These are phyloP conservation scores for Crocidura indochinensis DNA, from an alignment of 2,797 vertebrate genomes.

Conservation along the genomic window DNA sequence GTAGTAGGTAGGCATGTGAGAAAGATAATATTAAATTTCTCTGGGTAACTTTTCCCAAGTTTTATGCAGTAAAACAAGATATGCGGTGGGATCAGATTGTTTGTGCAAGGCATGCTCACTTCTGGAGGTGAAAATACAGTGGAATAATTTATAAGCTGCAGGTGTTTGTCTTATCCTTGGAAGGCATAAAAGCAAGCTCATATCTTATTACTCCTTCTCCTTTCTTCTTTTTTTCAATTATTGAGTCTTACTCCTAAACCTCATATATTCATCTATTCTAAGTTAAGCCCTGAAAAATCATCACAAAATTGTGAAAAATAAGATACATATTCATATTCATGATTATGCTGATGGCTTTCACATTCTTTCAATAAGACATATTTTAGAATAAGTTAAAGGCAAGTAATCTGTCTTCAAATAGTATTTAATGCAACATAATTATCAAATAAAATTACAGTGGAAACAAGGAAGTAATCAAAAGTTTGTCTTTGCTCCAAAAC, in stretches of 20 bases:
- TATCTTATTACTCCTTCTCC: background rate
- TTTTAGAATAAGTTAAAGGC: background rate
- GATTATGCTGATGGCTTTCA: background rate
- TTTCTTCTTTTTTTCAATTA: background rate
- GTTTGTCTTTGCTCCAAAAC: slow-evolving; percentile 19
- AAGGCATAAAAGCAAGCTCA: background rate
- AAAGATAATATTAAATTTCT: background rate
- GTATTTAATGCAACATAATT: background rate
- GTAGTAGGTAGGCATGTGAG: background rate
- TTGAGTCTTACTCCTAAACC: background rate
- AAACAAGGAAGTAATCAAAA: slow-evolving; percentile 7
- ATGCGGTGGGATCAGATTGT: too few relatives aligned
- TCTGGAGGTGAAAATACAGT: background rate
- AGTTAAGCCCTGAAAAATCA: background rate
- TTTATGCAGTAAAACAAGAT: background rate
- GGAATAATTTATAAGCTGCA: background rate
- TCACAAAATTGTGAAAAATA: background rate
- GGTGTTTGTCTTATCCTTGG: background rate
- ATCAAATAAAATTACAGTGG: background rate
- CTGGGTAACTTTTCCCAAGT: background rate
- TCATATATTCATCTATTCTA: background rate
- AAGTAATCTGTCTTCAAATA: background rate
- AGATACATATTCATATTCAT: background rate
- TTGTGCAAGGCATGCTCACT: background rate
- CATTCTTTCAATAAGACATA: background rate